phyloP scores from a whole-genome alignment of 2,888 invertebrate genomes.

The Pristionchus exspectatus region DNA sequence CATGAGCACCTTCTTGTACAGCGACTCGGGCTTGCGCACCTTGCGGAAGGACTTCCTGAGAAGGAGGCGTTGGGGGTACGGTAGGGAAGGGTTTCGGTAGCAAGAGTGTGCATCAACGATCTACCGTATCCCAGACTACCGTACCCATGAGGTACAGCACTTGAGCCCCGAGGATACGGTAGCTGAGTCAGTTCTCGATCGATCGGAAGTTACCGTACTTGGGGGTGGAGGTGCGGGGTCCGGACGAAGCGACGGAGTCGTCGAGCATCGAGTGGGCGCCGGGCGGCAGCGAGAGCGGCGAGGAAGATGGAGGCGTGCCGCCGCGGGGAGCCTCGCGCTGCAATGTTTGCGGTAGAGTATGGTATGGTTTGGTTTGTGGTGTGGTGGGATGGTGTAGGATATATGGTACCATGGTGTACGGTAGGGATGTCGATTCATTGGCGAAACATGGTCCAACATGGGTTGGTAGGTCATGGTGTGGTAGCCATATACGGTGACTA shows the following conservation, averaged over 20 bases:
- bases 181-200: neutral
- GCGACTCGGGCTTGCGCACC: constrained; percentile 16
- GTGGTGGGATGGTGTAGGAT: no score
- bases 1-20: constrained; percentile 22
- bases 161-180: no score
- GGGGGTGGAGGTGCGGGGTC: neutral
- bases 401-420: no score
- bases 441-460: no score
- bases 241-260: neutral
- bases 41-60: constrained; percentile 8
- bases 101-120: no score
- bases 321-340: neutral
- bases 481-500: no score
- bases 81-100: neutral
- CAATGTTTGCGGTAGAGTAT: neutral
- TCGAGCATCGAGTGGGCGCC: neutral
- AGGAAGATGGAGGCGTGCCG: neutral
- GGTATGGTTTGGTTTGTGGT: neutral
- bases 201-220: neutral
- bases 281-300: neutral
- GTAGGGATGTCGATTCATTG: no score
- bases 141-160: no score
- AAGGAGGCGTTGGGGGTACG: neutral
- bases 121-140: no score
- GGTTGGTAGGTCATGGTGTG: no score